Conservation (phyloP, 2,888 invertebrate genomes). For the Apamea monoglypha region DNA sequence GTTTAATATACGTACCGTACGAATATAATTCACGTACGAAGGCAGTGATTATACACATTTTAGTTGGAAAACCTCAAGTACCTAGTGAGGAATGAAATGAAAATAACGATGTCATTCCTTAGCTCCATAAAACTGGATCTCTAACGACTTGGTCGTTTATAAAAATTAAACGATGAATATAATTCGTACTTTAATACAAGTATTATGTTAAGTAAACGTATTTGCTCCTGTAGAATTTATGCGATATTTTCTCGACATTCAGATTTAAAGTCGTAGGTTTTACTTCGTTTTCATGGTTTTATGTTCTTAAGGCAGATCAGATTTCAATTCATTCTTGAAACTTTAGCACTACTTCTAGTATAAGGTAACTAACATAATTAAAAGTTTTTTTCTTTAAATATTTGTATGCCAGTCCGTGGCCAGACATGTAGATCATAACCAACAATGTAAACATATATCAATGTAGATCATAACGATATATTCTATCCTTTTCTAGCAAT, state of each 20-base stretch:
- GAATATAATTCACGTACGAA: slow-evolving; percentile 19
- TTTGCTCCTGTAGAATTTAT: slow-evolving; percentile 45
- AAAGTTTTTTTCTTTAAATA: not conserved
- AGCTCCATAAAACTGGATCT: slow-evolving; percentile 50
- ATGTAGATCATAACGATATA: not conserved
- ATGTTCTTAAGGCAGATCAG: slow-evolving; percentile 10
- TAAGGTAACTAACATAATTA: not conserved
- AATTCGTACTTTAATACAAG: slow-evolving; percentile 47
- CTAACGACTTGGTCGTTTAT: slow-evolving; percentile 56
- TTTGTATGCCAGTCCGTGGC: not conserved
- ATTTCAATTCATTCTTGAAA: not conserved
- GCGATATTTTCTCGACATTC: slow-evolving; percentile 20
- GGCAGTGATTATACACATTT: slow-evolving; percentile 52
- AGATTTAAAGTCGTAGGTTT: slow-evolving; percentile 21
- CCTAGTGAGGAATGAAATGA: slow-evolving; percentile 47
- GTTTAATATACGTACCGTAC: not conserved
- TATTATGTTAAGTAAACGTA: slow-evolving; percentile 45
- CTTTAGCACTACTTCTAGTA: not conserved
- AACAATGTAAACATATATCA: not conserved
- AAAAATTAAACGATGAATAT: slow-evolving; percentile 57
- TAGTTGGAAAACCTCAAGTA: slow-evolving; percentile 40
- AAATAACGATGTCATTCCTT: slow-evolving; percentile 56
- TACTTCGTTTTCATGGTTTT: slow-evolving; percentile 11
- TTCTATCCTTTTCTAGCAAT: not conserved
- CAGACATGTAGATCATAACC: not conserved